Evolutionary conservation across 2,888 invertebrate genomes (phyloP).

Genomic region (Rhagophthalmus giganteus): DNA sequence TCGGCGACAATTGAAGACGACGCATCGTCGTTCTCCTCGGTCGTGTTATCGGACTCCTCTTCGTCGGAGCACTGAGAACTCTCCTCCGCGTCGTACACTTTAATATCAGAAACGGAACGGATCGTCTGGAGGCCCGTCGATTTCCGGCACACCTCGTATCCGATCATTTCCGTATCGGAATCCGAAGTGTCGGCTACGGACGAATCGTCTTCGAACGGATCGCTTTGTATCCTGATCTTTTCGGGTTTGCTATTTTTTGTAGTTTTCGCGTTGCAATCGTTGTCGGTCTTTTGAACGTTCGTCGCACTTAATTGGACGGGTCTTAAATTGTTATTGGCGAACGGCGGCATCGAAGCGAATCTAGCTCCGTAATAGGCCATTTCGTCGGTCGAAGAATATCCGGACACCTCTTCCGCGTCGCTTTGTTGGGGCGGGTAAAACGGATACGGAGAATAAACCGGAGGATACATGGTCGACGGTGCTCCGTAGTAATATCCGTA

Average conservation of each 20-base stretch:
- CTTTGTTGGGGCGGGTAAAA: constrained; percentile 37
- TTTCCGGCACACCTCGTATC: constrained; percentile 15
- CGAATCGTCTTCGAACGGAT: constrained; percentile 42
- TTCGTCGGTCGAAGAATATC: constrained; percentile 57
- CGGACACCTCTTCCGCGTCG: constrained; percentile 47
- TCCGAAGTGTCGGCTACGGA: constrained; percentile 23
- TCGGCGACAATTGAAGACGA: constrained; percentile 41
- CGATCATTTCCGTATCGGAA: constrained; percentile 33
- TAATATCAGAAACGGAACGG: constrained; percentile 60
- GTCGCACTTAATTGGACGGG: not conserved
- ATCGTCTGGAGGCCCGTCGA: constrained; percentile 47
- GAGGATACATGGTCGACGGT: constrained; percentile 43
- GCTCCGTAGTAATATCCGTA: constrained; percentile 30
- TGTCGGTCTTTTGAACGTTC: not conserved
- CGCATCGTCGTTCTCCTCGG: constrained; percentile 44
- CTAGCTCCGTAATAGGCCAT: constrained; percentile 45
- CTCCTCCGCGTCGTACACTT: constrained; percentile 49
- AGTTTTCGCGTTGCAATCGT: constrained; percentile 41
- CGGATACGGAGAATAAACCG: constrained; percentile 45
- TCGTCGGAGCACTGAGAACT: constrained; percentile 28
- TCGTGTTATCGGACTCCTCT: constrained; percentile 33
- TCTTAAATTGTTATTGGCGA: constrained; percentile 9
- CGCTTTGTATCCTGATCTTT: constrained; percentile 40
- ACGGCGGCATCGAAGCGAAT: constrained; percentile 14
- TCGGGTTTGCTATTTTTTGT: constrained; percentile 32